phyloP scores from a whole-genome alignment of 2,113 vertebrate genomes.

The Camelus dromedarius region DNA sequence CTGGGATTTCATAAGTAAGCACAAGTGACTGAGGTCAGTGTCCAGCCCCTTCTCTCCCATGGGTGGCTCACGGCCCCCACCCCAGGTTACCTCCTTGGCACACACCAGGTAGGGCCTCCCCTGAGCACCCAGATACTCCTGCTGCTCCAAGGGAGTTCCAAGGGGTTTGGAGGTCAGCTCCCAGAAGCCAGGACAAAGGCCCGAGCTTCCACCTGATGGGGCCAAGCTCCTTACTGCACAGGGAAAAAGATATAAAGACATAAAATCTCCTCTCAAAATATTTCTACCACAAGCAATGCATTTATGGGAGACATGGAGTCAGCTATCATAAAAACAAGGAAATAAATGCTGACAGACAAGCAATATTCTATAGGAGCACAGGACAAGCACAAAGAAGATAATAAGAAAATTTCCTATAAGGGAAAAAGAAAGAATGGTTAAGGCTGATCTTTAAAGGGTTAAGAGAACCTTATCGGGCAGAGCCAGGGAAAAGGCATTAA shows the following conservation, averaged over 20 bases:
- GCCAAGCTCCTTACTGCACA: neutral
- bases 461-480: neutral
- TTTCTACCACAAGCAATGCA: neutral
- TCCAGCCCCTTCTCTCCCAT: neutral
- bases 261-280: neutral
- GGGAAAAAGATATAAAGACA: neutral
- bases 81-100: neutral
- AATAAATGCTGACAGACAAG: neutral
- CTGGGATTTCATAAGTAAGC: neutral
- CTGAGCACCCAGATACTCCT: neutral
- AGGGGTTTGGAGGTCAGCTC: neutral
- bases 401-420: neutral
- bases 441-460: neutral
- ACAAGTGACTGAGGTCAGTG: accelerated
- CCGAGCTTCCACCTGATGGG: neutral
- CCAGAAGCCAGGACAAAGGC: neutral
- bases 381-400: neutral
- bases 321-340: neutral
- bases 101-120: neutral
- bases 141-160: neutral
- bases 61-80: neutral
- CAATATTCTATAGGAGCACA: neutral
- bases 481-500: neutral
- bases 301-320: neutral
- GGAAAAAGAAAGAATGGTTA: neutral